A percentile compares a stretch with the other conserved stretches of the same genome.
Conservation (phyloP, 2,113 vertebrate species). For the Penelope pileata region DNA sequence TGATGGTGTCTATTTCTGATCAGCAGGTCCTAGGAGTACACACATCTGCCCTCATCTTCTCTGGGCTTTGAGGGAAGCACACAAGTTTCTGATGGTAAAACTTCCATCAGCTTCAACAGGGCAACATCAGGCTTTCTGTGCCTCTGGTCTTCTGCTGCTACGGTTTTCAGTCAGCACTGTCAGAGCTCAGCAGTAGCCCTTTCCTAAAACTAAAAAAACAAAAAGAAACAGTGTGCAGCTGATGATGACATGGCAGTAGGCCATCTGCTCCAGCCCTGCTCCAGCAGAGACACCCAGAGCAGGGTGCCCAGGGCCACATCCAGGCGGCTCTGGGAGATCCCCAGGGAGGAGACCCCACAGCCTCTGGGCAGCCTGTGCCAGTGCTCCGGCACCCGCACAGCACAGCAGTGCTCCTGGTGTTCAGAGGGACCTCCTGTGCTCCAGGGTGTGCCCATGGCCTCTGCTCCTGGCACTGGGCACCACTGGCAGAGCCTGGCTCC, state of each 20-base stretch:
- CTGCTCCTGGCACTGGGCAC: background rate
- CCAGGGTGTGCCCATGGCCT: background rate
- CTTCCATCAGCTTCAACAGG: background rate
- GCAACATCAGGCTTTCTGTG: background rate
- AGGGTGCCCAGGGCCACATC: background rate
- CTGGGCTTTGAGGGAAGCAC: background rate
- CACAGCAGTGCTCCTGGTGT: background rate
- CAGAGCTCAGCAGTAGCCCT: background rate
- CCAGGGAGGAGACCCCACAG: background rate
- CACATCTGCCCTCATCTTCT: background rate
- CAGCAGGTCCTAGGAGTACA: background rate
- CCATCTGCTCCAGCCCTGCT: background rate
- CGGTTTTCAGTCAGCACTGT: background rate
- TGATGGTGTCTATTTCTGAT: background rate
- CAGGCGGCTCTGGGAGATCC: background rate
- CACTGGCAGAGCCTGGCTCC: too few species aligned
- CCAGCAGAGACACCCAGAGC: background rate
- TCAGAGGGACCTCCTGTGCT: background rate
- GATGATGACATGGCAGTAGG: background rate
- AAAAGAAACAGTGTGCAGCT: background rate
- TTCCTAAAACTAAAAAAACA: background rate
- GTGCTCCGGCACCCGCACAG: background rate
- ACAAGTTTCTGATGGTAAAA: background rate
- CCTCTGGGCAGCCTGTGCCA: background rate
- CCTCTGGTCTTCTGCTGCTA: background rate